Conservation (phyloP, 2,113 vertebrate genomes). For the Bostrychus sinensis region DNA sequence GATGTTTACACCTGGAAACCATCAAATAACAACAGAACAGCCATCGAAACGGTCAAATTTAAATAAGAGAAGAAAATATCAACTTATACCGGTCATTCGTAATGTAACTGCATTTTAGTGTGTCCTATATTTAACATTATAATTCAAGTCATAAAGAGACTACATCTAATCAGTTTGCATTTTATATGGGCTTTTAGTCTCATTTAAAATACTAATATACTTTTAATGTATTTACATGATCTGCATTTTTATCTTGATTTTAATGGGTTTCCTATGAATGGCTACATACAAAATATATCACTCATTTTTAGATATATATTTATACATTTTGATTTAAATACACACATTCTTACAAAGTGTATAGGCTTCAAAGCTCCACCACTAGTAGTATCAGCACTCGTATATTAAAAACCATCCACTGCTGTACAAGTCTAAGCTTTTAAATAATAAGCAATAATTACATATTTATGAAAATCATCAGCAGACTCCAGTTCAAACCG, state of each 20-base stretch:
- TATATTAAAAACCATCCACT: conserved; percentile 29
- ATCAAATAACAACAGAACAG: conserved; percentile 64
- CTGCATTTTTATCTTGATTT: conserved; percentile 34
- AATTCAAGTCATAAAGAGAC: conserved; percentile 37
- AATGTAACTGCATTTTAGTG: conserved; percentile 2
- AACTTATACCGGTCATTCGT: conserved; percentile 27
- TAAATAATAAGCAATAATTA: conserved; percentile 43
- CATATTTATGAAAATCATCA: conserved; percentile 34
- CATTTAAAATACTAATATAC: conserved; percentile 41
- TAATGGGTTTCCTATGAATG: conserved; percentile 39
- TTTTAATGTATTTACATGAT: conserved; percentile 66
- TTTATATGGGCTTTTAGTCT: conserved; percentile 13
- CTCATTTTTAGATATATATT: conserved; percentile 59
- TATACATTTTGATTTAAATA: conserved; percentile 64
- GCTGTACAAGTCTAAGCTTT: conserved; percentile 18
- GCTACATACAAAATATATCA: conserved; percentile 77
- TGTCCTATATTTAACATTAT: conserved; percentile 24
- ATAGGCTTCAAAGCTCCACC: conserved; percentile 17
- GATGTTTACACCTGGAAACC: conserved; percentile 56
- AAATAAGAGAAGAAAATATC: conserved; percentile 48
- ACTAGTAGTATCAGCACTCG: neutral
- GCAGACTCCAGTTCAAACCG: conserved; percentile 22
- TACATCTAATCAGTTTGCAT: conserved; percentile 31
- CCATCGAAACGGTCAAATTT: conserved; percentile 56
- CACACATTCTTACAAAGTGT: conserved; percentile 45